phyloP scores from a whole-genome alignment of 2,797 vertebrate genomes.

The Otus scops region DNA sequence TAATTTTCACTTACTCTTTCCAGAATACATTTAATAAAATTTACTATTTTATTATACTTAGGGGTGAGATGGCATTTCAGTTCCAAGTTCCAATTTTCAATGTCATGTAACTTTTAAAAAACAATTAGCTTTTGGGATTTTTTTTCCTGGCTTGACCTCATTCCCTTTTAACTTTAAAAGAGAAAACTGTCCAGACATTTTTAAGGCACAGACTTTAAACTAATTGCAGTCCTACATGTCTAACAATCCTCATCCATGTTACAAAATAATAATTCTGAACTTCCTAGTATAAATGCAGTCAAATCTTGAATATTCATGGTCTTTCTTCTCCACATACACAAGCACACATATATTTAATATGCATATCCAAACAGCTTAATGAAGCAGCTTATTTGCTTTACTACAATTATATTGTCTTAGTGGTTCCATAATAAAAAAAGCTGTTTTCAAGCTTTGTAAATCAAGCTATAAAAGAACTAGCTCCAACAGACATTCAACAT shows the following conservation, averaged over 20 bases:
- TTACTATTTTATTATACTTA: background rate
- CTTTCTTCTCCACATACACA: background rate
- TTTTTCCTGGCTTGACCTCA: background rate
- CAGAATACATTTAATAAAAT: slow-evolving; percentile 18
- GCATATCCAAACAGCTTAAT: background rate
- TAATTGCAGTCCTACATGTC: background rate
- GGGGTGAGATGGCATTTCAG: background rate
- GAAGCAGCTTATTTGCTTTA: background rate
- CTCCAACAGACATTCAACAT: background rate
- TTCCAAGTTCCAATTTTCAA: background rate
- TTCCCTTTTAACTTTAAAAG: background rate
- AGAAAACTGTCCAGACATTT: background rate
- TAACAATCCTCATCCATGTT: background rate
- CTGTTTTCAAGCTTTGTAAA: background rate
- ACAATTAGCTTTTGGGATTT: background rate
- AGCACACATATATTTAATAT: background rate
- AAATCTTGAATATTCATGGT: background rate
- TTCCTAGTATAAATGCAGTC: background rate
- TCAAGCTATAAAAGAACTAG: background rate
- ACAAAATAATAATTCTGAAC: background rate
- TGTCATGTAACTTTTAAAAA: background rate
- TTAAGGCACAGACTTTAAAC: background rate
- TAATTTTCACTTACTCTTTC: slow-evolving; percentile 5
- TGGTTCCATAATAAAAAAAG: background rate
- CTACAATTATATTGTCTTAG: background rate